These are phyloP conservation scores for Papilio glaucus DNA, from an alignment of 1,140 invertebrate genomes.

Conservation along the genomic window DNA sequence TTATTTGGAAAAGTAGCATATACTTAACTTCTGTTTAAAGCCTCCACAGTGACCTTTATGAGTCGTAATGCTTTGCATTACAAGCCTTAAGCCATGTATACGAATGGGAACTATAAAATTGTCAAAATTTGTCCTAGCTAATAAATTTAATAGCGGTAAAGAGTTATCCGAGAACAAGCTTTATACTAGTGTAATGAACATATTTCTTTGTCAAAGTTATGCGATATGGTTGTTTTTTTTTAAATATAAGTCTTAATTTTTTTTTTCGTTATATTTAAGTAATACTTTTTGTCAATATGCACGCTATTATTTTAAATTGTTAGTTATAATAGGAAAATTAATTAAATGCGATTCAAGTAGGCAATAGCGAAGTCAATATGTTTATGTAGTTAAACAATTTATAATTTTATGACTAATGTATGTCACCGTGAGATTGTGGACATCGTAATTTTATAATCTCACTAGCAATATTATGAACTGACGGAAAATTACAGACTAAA, in stretches of 20 bases:
- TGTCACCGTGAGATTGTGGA: too few species aligned
- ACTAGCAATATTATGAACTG: too few species aligned
- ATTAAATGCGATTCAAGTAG: neutral
- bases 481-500: too few species aligned
- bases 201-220: constrained; percentile 50
- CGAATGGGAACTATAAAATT: constrained; percentile 74
- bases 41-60: constrained; percentile 26
- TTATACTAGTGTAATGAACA: constrained; percentile 73
- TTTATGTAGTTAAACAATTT: too few species aligned
- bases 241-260: too few species aligned
- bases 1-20: neutral
- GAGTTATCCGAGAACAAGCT: constrained; percentile 74
- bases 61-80: constrained; percentile 68
- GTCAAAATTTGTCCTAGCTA: constrained; percentile 68
- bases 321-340: neutral
- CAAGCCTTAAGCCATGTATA: constrained; percentile 82
- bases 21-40: neutral
- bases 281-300: neutral
- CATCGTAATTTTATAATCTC: too few species aligned
- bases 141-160: constrained; percentile 67
- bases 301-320: neutral
- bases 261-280: too few species aligned
- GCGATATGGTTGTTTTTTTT: constrained; percentile 54
- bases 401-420: too few species aligned
- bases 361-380: too few species aligned